Base-by-base conservation (phyloP, 1,140 invertebrate species). In the Fopius arisanus region DNA sequence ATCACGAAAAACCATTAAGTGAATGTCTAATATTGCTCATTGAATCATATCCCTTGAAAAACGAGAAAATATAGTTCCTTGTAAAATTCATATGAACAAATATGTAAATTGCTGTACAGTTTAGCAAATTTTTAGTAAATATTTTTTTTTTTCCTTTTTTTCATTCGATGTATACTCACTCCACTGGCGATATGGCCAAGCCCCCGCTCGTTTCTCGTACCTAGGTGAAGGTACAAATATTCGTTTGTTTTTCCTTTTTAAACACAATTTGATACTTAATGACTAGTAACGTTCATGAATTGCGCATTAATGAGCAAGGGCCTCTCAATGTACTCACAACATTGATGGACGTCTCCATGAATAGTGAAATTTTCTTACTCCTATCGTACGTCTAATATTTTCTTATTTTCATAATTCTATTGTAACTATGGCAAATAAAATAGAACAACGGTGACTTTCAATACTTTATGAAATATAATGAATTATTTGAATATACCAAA, bases 321-420 rank as follows among this genome's bases (percentile, higher is more conserved):
- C 79, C 81, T 83, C 78, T 78, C 81, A 85, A 84, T 83, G 85
- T 87, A 86, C 85, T 87, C 80, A 87, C 85, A 87, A 85, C 85
- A 87, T 85, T 85, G 82, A 80, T 10, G 79, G 82, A 82, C 84
- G 81, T 79, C 80, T 83, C 84, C 81, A 77, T 81, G 73, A 78
- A 75, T 79, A 73, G 78, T 80, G 78, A 4, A n/a, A 78, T 70
- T 54, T 21, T 59, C 54, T 26, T 59, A 59, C 43, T 48, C 43
- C 43, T 48, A 21, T 29, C n/a, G 54, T 37, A 59, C 78, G 72
- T 80, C 77, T 81, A 80, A 78, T 72, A 72, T 74, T 26, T 28
- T 26, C 23, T 26, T 59, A 59, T 80, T 79, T 67, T 40, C 77
- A 79, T 72, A 33, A 40, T 26, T 68, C 14, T 68, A 48, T 68